These are phyloP conservation scores for Strigamia transsilvanica DNA, from an alignment of 2,888 invertebrate species.

Conservation along the genomic window DNA sequence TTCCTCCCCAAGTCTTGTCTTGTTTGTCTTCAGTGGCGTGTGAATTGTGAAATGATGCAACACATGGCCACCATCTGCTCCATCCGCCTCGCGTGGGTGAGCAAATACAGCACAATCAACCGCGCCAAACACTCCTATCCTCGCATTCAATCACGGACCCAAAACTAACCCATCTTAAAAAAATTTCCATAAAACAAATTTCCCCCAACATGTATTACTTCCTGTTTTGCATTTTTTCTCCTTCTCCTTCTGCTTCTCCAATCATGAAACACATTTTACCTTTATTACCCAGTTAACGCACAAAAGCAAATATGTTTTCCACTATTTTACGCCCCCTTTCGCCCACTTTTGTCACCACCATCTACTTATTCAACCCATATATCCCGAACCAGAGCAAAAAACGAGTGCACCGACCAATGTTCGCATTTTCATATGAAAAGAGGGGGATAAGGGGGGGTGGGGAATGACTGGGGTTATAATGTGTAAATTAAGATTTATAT, in stretches of 20 bases:
- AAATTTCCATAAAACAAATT: conserved; percentile 42
- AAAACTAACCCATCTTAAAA: background rate
- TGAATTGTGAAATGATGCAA: conserved; percentile 44
- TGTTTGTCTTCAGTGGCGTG: conserved; percentile 44
- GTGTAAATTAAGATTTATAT: conserved; percentile 34
- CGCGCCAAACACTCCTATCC: conserved; percentile 15
- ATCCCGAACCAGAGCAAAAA: background rate
- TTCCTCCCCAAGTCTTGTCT: background rate
- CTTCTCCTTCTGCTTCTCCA: background rate
- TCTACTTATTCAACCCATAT: background rate
- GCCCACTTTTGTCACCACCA: background rate
- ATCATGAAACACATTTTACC: conserved; percentile 26
- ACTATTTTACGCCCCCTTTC: conserved; percentile 13
- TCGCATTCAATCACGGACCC: background rate
- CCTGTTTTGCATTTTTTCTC: conserved; percentile 12
- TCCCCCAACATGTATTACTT: background rate
- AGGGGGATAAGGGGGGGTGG: background rate
- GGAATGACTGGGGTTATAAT: conserved; percentile 22
- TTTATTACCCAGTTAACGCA: conserved; percentile 11
- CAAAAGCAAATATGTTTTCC: background rate
- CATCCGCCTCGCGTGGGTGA: conserved; percentile 23
- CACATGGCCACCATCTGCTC: conserved; percentile 42
- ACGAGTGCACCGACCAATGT: background rate
- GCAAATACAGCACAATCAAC: conserved; percentile 28
- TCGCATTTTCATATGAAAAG: background rate